Percentiles rank a stretch among this genome's conserved stretches.
These are phyloP conservation scores for Manis pentadactyla DNA, from an alignment of 2,797 vertebrate species.

Conservation along the genomic window DNA sequence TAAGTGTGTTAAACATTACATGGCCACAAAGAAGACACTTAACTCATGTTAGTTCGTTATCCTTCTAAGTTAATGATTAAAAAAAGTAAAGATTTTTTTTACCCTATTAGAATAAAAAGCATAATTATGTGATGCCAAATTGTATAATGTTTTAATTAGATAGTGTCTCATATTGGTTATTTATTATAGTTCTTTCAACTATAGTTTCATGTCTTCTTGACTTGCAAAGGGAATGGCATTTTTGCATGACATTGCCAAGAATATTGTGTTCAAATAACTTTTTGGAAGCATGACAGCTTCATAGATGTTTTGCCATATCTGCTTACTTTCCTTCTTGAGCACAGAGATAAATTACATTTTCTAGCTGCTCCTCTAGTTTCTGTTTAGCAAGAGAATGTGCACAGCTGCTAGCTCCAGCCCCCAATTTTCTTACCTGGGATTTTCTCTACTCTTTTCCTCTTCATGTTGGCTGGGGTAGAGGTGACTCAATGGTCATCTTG, in stretches of 20 bases:
- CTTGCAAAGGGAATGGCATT: not conserved
- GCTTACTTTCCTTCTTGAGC: not conserved
- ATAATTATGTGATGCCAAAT: not conserved
- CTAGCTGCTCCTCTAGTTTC: not conserved
- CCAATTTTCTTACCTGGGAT: not conserved
- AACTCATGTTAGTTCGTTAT: not conserved
- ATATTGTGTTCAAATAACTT: not conserved
- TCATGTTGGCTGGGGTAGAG: not conserved
- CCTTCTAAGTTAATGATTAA: not conserved
- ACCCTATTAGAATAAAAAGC: not conserved
- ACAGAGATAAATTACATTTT: not conserved
- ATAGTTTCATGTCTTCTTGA: not conserved
- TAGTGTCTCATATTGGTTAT: not conserved
- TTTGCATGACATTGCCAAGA: not conserved
- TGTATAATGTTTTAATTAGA: not conserved
- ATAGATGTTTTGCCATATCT: not conserved
- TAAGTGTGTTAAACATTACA: not conserved
- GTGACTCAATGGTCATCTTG: not conserved
- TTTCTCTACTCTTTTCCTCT: not conserved
- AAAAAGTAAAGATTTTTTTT: not conserved
- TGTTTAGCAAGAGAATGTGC: not conserved
- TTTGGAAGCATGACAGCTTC: not conserved
- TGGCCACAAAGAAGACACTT: not conserved
- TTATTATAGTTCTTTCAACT: not conserved
- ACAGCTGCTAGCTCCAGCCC: not conserved